A percentile compares a stretch with the other conserved stretches of the same genome.
phyloP scores from a whole-genome alignment of 2,113 vertebrate genomes.

The Strigops habroptila region DNA sequence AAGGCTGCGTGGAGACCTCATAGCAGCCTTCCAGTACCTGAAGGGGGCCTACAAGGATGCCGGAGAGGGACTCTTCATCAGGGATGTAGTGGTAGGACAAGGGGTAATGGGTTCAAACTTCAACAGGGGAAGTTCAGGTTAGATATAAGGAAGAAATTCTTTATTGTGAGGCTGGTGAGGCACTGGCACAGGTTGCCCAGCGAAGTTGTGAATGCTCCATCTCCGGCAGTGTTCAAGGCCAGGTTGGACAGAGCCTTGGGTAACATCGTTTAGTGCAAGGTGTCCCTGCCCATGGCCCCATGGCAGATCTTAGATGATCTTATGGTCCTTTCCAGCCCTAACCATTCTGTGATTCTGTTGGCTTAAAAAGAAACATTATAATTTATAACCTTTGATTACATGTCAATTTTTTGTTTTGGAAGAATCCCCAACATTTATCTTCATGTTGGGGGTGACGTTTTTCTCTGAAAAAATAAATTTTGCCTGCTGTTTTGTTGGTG shows the following conservation, averaged over 20 bases:
- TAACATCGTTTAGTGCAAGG: neutral
- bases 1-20: neutral
- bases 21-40: too few species aligned
- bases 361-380: neutral
- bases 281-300: neutral
- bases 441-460: neutral
- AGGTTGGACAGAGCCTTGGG: neutral
- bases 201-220: neutral
- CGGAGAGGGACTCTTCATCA: neutral
- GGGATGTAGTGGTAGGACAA: neutral
- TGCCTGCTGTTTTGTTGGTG: fast-evolving
- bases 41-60: too few species aligned
- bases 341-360: neutral
- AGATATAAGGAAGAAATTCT: neutral
- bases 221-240: neutral
- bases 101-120: neutral
- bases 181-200: neutral
- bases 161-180: neutral
- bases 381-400: neutral
- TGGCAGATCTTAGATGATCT: neutral
- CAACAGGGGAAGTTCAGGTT: neutral
- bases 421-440: neutral
- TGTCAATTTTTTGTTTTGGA: neutral
- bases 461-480: neutral
- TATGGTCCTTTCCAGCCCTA: neutral